Percentiles rank a stretch among this genome's conserved stretches.
These are phyloP conservation scores for Ursus arctos DNA, from an alignment of 2,113 vertebrate genomes.

Conservation along the genomic window DNA sequence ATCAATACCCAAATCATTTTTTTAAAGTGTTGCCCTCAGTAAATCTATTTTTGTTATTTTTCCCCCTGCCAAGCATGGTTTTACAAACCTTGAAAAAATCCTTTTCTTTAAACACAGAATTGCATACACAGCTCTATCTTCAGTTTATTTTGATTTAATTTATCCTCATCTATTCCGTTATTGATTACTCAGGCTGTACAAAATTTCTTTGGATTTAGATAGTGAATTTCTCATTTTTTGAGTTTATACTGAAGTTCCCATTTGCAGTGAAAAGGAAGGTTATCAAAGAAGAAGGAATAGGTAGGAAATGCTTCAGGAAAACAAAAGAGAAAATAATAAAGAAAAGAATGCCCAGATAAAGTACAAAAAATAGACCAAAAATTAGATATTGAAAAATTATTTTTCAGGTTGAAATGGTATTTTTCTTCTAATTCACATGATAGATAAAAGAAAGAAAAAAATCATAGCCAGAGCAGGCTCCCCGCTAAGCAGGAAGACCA, in stretches of 20 bases:
- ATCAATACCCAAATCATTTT: constrained; percentile 88
- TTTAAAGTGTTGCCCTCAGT: constrained; percentile 80
- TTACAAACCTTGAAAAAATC: constrained; percentile 21
- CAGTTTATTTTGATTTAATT: constrained; percentile 37
- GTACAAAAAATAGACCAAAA: background rate
- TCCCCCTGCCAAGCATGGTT: background rate
- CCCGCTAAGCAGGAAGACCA: background rate
- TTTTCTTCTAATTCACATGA: background rate
- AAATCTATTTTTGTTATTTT: constrained; percentile 79
- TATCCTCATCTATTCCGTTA: background rate
- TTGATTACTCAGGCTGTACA: background rate
- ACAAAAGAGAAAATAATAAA: background rate
- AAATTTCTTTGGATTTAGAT: background rate
- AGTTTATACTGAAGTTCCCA: constrained; percentile 54
- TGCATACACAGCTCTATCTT: background rate
- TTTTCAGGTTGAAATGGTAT: background rate
- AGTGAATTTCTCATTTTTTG: constrained; percentile 24
- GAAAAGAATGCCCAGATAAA: background rate
- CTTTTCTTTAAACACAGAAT: background rate
- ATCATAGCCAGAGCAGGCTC: background rate
- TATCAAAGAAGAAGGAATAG: background rate
- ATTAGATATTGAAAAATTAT: background rate
- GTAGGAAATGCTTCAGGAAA: background rate
- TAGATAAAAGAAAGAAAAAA: background rate
- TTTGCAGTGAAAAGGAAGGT: background rate